A percentile compares a stretch with the other conserved stretches of the same genome.
These are phyloP conservation scores for Polymixis lichenea DNA, from an alignment of 2,888 invertebrate genomes.

Conservation along the genomic window DNA sequence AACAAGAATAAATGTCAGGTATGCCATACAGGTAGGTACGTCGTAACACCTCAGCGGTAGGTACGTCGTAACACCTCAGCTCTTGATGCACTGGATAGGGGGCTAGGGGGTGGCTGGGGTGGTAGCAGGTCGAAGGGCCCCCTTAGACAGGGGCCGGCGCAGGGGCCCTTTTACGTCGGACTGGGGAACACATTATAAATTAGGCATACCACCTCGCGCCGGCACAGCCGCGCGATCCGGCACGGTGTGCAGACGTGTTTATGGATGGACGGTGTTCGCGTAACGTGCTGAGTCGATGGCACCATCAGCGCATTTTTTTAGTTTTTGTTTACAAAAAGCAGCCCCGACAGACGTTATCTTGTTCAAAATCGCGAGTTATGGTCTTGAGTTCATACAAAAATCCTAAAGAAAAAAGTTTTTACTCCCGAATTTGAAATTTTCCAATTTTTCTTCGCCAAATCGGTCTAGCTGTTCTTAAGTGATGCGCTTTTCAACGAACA, in stretches of 20 bases:
- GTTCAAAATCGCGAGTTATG: no score
- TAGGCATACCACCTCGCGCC: slow-evolving; percentile 28
- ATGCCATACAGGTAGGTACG: background rate
- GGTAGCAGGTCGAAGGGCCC: background rate
- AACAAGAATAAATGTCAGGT: slow-evolving; percentile 1
- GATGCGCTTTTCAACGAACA: no score
- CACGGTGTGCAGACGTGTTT: slow-evolving; percentile 2
- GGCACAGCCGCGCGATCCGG: slow-evolving; percentile 42
- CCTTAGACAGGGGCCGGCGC: background rate
- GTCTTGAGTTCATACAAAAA: no score
- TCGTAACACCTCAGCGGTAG: slow-evolving; percentile 16
- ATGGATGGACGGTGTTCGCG: background rate
- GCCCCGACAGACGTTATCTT: no score
- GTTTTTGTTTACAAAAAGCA: no score
- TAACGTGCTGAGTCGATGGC: background rate
- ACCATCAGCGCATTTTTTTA: background rate
- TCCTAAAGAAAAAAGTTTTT: no score
- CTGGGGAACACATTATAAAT: slow-evolving; percentile 36
- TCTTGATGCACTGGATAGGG: slow-evolving; percentile 32
- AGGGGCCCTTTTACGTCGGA: slow-evolving; percentile 6
- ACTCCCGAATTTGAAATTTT: no score
- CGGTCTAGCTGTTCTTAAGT: no score
- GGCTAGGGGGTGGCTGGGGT: slow-evolving; percentile 26
- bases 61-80: slow-evolving; percentile 14
- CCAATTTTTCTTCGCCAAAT: no score